Base-by-base conservation (phyloP, 2,113 vertebrate species). In the Engystomops pustulosus region DNA sequence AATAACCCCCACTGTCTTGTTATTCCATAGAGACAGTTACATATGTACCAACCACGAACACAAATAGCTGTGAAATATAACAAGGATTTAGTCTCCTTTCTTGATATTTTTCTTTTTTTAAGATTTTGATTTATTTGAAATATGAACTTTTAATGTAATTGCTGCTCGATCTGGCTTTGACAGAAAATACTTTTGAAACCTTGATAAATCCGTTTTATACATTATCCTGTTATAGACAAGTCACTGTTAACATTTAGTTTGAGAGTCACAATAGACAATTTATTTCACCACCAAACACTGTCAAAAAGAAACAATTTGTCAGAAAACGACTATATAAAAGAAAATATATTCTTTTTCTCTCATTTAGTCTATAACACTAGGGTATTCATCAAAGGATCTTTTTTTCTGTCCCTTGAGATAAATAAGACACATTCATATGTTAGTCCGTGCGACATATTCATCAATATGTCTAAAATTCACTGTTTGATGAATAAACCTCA, bases 391-490 rank as follows among this genome's bases (percentile, higher is more conserved):
- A 77, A 77, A 77, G 17, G 27, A 77, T 38, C 17, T 58, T 15
- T 60, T 60, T 58, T 77, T 78, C 34, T 78, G 53, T 60, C 75
- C 75, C 51, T 7, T 60, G 51, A 41, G 75, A 58, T 78, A 78
- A 41, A 60, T 41, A 78, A 78, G 75, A 38, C 51, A 77, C 75
- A 60, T 41, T 58, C 53, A 41, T 41, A 78, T 78, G 47, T 41
- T 78, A 38, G 51, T 58, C 12, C 51, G 60, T 60, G 75, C 58
- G 34, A 41, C 23, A 0, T 25, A 78, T 78, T 78, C 30, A 78
- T 78, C 51, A 78, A 78, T 78, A 41, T 58, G 75, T 78, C 34
- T 78, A 78, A 78, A 38, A 41, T 58, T 78, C 14, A 38, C 75
- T 60, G 51, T 60, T 60, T 60, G 75, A 58, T 41, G 34, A 78